Base-by-base conservation (phyloP, 2,888 invertebrate genomes). In the Cyclophora punctaria region DNA sequence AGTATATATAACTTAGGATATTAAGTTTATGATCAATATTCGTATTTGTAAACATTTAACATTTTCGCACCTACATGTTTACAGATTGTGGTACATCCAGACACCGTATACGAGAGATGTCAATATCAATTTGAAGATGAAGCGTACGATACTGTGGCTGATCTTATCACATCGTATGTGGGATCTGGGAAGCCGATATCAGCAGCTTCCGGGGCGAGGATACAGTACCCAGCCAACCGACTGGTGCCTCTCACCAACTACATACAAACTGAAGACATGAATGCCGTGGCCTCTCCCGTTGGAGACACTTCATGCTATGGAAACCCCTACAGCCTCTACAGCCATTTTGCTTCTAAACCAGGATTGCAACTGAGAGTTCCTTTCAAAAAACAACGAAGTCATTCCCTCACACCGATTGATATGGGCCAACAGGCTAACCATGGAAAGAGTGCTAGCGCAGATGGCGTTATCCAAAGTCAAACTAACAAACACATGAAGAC, bases 51-150 rank as follows among this genome's bases (percentile, higher is more conserved):
- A 5, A 34, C 34, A 5, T 48, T 4, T 1, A 20, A 20, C 20
- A 20, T 20, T 20, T 20, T 20, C 20, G 20, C 20, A 20, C 20
- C 20, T 20, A 20, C 34, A 34, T 46, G 3, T 55, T 78, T 79
- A 4, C 73, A 95, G 95, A 92, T 95, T 56, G 90, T 95, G 2
- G 90, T 96, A 2, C 96, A 96, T 69, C 95, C 96, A 0, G 95
- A 96, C 67, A 97, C 97, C 0, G 96, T 97, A 3, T 97, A 97
- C 78, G 96, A 97, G 80, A 90, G 95, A 62, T 93, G 96, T 37
- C 96, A 97, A 74, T 98, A 95, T 77, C 96, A 96, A 72, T 97
- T 98, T 75, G 98, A 98, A 80, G 97, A 97, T 70, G 96, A 97
- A 74, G 93, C 95, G 0, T 98, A 97, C 71, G 96, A 96, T 72